A percentile compares a stretch with the other conserved stretches of the same genome.
Conservation (phyloP, 2,888 invertebrate species). For the Myopa testacea region DNA sequence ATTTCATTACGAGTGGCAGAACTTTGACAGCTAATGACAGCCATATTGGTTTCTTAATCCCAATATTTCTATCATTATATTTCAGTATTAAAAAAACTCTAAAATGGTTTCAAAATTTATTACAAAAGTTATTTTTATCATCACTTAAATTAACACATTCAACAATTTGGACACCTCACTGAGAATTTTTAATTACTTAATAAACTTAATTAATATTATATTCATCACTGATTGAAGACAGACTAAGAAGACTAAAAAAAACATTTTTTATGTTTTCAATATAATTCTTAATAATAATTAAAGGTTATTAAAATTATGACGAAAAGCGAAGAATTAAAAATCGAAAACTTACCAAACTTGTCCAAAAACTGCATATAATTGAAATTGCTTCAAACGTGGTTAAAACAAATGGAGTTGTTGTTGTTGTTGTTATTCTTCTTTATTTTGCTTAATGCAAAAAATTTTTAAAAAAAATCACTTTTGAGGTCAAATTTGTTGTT, state of each 20-base stretch:
- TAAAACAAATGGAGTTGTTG: constrained; percentile 9
- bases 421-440: not conserved
- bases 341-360: constrained; percentile 56
- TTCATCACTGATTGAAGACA: no score
- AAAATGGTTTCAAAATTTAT: no score
- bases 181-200: not conserved
- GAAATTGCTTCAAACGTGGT: constrained; percentile 26
- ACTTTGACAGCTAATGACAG: no score
- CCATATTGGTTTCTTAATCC: no score
- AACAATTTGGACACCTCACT: not conserved
- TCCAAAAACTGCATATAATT: constrained; percentile 56
- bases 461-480: not conserved
- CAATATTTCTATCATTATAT: no score
- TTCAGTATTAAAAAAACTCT: no score
- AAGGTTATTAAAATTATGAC: constrained; percentile 10
- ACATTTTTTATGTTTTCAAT: no score
- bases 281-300: not conserved
- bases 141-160: not conserved
- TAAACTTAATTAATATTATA: not conserved
- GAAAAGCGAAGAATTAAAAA: not conserved
- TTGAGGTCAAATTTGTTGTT: constrained; percentile 10
- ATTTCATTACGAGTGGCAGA: no score
- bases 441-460: no score
- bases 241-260: no score
- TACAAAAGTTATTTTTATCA: not conserved